phyloP scores from a whole-genome alignment of 2,797 vertebrate genomes.

The Tiaroga cobitis region DNA sequence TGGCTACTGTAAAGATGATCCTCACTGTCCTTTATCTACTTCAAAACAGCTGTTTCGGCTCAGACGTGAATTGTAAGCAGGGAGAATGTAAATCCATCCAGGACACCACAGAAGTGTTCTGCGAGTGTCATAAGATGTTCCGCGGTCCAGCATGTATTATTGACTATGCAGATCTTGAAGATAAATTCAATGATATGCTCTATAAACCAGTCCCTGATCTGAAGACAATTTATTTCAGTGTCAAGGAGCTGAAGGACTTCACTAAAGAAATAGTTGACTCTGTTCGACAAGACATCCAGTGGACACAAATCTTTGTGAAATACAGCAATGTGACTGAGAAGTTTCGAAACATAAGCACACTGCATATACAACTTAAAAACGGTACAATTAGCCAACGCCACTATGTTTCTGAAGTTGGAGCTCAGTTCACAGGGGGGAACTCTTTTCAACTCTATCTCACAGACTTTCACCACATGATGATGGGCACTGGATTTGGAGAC shows the following conservation, averaged over 20 bases:
- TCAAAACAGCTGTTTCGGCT: not conserved
- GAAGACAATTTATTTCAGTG: not conserved
- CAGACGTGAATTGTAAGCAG: not conserved
- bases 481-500: not conserved
- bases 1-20: too few relatives aligned
- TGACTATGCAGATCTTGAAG: not conserved
- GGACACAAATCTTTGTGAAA: constrained; percentile 15
- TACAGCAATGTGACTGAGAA: not conserved
- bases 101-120: not conserved
- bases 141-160: not conserved
- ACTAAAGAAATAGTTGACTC: not conserved
- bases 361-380: not conserved
- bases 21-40: too few relatives aligned
- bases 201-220: not conserved
- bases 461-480: not conserved
- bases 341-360: not conserved
- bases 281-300: not conserved
- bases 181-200: not conserved
- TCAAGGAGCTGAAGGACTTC: not conserved
- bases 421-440: not conserved
- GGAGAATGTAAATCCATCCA: not conserved
- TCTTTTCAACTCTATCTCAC: not conserved
- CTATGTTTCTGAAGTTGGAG: not conserved
- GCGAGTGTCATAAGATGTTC: not conserved
- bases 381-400: not conserved